These are phyloP conservation scores for Elephas maximus DNA, from an alignment of 2,113 vertebrate species.

Conservation along the genomic window DNA sequence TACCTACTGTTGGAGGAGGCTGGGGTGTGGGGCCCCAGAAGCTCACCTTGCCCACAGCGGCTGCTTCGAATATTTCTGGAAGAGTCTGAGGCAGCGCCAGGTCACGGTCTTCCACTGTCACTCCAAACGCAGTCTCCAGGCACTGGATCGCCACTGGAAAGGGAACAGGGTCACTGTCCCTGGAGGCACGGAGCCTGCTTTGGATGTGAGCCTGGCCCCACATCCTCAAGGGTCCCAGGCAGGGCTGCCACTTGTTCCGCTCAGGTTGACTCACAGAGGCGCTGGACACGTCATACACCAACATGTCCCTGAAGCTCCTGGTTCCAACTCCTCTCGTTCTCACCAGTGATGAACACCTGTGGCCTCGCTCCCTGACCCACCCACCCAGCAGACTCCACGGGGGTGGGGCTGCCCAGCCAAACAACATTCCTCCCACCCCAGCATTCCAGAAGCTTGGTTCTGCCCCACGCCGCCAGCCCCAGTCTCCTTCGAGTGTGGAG, in stretches of 20 bases:
- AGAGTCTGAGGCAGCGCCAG: slow-evolving; percentile 93
- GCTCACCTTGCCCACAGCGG: slow-evolving; percentile 89
- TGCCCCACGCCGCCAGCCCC: background rate
- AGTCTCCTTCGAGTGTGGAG: background rate
- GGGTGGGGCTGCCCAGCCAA: background rate
- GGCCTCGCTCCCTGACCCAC: background rate
- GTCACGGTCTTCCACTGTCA: slow-evolving; percentile 93
- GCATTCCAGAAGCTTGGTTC: no score
- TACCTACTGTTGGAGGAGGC: no score
- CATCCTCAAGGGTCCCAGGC: background rate
- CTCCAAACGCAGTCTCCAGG: slow-evolving; percentile 96
- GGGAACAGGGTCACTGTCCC: rapidly evolving
- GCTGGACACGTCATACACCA: background rate
- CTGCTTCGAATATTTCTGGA: slow-evolving; percentile 93
- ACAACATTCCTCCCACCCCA: background rate
- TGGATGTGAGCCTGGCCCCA: background rate
- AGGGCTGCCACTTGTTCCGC: background rate
- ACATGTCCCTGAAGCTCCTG: no score
- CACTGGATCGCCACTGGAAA: slow-evolving; percentile 96
- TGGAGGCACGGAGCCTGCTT: background rate
- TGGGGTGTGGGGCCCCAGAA: rapidly evolving
- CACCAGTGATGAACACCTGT: no score
- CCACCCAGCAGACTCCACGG: no score
- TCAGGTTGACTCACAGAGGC: background rate
- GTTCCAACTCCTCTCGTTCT: background rate